phyloP scores from a whole-genome alignment of 2,888 invertebrate species.

The Eupithecia pulchellata region DNA sequence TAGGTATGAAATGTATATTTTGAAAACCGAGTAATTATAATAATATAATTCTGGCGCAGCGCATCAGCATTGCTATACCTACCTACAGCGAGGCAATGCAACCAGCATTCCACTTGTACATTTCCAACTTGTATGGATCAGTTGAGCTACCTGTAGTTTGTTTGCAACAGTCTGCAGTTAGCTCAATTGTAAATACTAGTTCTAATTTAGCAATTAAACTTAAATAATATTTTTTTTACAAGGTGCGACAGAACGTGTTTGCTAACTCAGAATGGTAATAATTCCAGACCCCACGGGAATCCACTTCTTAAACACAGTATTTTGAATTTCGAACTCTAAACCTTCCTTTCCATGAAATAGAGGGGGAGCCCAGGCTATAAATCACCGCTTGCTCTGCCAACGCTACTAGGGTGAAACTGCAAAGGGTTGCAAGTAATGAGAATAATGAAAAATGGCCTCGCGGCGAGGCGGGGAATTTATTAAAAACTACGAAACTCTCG shows the following conservation, averaged over 20 bases:
- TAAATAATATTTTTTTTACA: background rate
- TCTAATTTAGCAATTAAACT: too few species aligned
- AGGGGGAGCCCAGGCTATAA: background rate
- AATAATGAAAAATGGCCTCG: slow-evolving; percentile 76
- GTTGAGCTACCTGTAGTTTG: too few species aligned
- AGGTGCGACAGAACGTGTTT: background rate
- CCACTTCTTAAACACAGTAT: background rate
- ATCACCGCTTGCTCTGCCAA: slow-evolving; percentile 42
- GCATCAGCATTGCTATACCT: too few species aligned
- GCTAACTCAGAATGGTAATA: background rate
- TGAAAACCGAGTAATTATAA: too few species aligned
- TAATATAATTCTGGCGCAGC: too few species aligned
- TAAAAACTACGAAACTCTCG: slow-evolving; percentile 65
- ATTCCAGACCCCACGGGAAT: background rate
- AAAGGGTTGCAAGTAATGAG: slow-evolving; percentile 75
- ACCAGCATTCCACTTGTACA: too few species aligned
- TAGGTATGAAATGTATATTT: too few species aligned
- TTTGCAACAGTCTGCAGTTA: too few species aligned
- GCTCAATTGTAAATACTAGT: too few species aligned
- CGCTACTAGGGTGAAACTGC: slow-evolving; percentile 63
- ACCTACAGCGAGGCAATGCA: too few species aligned
- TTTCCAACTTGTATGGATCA: too few species aligned
- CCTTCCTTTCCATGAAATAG: background rate
- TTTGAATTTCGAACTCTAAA: background rate
- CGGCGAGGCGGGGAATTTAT: slow-evolving; percentile 64